Conservation (phyloP, 92 coral and sea anemone species). For the Umimayanthus chanpuru region DNA sequence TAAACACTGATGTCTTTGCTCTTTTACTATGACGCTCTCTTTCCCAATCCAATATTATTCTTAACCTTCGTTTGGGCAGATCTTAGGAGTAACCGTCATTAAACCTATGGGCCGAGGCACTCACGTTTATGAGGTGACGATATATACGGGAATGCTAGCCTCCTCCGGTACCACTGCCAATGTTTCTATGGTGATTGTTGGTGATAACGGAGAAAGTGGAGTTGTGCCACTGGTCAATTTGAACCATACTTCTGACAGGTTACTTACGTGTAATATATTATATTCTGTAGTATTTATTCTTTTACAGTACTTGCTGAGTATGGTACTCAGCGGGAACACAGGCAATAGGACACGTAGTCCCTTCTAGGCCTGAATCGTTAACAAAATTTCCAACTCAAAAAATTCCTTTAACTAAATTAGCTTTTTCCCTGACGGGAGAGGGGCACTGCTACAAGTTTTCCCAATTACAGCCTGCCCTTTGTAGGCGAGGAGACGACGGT, state of each 20-base stretch:
- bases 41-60: background rate
- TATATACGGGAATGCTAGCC: constrained; percentile 84
- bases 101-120: constrained; percentile 36
- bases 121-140: constrained; percentile 72
- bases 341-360: too few relatives aligned
- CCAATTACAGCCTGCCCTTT: too few relatives aligned
- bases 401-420: too few relatives aligned
- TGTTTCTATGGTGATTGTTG: constrained; percentile 71
- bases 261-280: background rate
- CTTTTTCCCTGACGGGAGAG: too few relatives aligned
- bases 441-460: too few relatives aligned
- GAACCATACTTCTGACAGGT: constrained; percentile 37
- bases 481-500: too few relatives aligned
- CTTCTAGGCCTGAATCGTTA: too few relatives aligned
- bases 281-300: background rate
- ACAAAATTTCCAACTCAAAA: too few relatives aligned
- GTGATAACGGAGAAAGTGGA: constrained; percentile 70
- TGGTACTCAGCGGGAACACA: too few relatives aligned
- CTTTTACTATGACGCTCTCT: background rate
- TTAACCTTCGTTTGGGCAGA: background rate
- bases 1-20: background rate
- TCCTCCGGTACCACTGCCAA: constrained; percentile 90
- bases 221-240: constrained; percentile 65
- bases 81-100: constrained; percentile 20
- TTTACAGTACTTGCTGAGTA: too few relatives aligned